Base-by-base conservation (phyloP, 2,797 vertebrate species). In the Perodicticus potto region DNA sequence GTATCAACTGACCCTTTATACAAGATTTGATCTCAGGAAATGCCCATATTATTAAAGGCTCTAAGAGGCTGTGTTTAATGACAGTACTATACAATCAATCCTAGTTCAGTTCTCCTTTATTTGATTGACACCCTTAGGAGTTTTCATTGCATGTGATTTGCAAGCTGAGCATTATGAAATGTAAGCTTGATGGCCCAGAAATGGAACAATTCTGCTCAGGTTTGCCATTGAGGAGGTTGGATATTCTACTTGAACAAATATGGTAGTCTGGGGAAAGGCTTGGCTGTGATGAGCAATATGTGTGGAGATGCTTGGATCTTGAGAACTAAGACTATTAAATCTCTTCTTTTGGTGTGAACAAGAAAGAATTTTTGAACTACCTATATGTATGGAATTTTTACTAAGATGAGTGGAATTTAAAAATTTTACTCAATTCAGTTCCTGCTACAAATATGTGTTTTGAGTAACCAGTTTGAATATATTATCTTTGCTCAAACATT, bases 241-340 rank as follows among this genome's bases (percentile, higher is more conserved):
- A 29, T 89, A 65, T 55, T 57, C 25, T 93, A 22, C 23, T 70
- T 74, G 23, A 65, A 55, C 23, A 53, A 83, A 37, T 37, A 87
- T 11, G 3, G 27, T 29, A 4, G 34, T 37, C 17, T 84, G 8
- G 17, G 5, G 1, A 96, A 61, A 5, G 22, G 0, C 0, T 70
- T 84, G 49, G 29, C 27, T 34, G 2, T 43, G 16, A 55, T n/a
- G 32, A 23, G 0, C 11, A 40, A 13, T 11, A 25, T 72, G 7
- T 49, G 16, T 76, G 34, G 12, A 43, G 86, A 23, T 73, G 2
- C 14, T 69, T 32, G 27, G 14, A 22, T 61, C 22, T n/a, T 78
- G 20, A 1, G n/a, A 59, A 92, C 14, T 59, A 25, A 84, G 19
- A 74, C 20, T 32, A 23, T 59, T 29, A 81, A 82, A 40, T 72